Percentiles rank a stretch among this genome's conserved stretches.
Evolutionary conservation across 2,888 invertebrate genomes (phyloP).

Genomic region (Hecatera dysodea): DNA sequence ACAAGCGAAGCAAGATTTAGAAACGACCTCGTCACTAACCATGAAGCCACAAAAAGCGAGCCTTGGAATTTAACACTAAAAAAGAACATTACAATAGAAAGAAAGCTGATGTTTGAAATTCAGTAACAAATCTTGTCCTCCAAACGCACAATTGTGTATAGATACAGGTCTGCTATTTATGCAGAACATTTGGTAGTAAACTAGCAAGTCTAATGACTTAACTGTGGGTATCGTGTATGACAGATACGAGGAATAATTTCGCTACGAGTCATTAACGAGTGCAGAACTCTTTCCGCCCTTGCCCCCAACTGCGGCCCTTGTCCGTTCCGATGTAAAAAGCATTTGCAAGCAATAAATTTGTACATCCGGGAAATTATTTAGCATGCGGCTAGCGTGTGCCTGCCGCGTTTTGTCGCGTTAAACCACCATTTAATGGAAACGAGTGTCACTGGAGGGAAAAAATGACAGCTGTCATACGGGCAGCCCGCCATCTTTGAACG

Average conservation of each 20-base stretch:
- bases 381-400: conserved; percentile 68
- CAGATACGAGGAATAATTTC: conserved; percentile 27
- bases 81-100: conserved; percentile 53
- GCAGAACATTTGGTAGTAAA: conserved; percentile 20
- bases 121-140: conserved; percentile 45
- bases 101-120: conserved; percentile 49
- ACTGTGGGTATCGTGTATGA: conserved; percentile 22
- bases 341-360: conserved; percentile 73
- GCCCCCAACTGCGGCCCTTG: conserved; percentile 52
- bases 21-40: conserved; percentile 55
- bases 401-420: conserved; percentile 67
- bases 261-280: conserved; percentile 44
- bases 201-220: conserved; percentile 22
- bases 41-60: conserved; percentile 54
- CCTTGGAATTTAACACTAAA: conserved; percentile 55
- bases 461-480: conserved; percentile 82
- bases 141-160: conserved; percentile 39
- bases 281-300: conserved; percentile 45
- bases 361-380: conserved; percentile 75
- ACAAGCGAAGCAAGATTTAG: conserved; percentile 37
- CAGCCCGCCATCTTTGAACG: conserved; percentile 48
- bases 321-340: conserved; percentile 62
- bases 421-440: conserved; percentile 56
- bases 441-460: conserved; percentile 58
- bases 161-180: conserved; percentile 14